Percentiles rank a stretch among this genome's conserved stretches.
Conservation (phyloP, 1,140 invertebrate genomes). For the Zaprionus lachaisei region DNA sequence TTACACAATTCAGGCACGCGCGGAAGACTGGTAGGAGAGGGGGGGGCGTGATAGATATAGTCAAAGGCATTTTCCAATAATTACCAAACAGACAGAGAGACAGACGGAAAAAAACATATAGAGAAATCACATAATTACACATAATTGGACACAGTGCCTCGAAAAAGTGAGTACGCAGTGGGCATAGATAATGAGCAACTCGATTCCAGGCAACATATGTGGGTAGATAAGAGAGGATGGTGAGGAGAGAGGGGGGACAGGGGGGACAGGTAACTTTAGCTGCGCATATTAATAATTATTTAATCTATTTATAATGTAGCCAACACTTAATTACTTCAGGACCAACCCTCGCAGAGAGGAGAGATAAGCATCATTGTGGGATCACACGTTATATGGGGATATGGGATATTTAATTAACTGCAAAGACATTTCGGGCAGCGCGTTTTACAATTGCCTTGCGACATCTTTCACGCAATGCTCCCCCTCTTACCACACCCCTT, state of each 20-base stretch:
- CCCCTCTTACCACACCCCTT: neutral
- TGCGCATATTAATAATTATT: conserved; percentile 64
- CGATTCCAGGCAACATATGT: conserved; percentile 22
- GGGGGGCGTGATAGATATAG: neutral
- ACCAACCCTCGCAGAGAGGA: neutral
- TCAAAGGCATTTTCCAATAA: conserved; percentile 72
- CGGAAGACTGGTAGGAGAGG: rapidly evolving
- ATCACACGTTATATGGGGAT: conserved; percentile 35
- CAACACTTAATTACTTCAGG: conserved; percentile 57
- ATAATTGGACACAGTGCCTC: conserved; percentile 54
- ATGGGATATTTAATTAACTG: conserved; percentile 79
- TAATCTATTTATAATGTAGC: conserved; percentile 56
- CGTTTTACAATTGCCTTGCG: conserved; percentile 70
- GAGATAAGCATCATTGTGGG: conserved; percentile 43
- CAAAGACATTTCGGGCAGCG: conserved; percentile 73
- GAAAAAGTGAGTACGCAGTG: conserved; percentile 45
- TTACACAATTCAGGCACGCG: conserved; percentile 65
- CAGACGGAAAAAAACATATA: neutral
- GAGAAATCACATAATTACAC: conserved; percentile 75
- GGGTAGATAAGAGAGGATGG: conserved; percentile 20
- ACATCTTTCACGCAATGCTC: conserved; percentile 64
- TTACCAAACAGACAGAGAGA: conserved; percentile 54
- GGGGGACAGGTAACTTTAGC: neutral
- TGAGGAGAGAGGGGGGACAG: neutral
- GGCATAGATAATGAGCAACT: conserved; percentile 54